Base-by-base conservation (phyloP, 2,113 vertebrate species). In the Gobio gobio region DNA sequence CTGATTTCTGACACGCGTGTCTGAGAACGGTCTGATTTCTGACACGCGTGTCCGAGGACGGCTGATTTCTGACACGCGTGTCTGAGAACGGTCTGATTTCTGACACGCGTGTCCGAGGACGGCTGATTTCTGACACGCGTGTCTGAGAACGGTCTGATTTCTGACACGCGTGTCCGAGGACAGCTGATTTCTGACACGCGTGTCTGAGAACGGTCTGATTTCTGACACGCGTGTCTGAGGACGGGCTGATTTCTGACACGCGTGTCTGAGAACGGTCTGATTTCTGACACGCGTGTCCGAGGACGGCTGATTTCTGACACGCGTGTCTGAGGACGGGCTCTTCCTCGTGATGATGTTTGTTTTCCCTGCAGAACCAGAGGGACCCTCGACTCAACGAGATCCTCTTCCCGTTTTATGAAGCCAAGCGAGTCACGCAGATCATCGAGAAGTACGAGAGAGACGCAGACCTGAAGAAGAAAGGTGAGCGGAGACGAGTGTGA, bases 301-400 rank as follows among this genome's bases (percentile, higher is more conserved):
- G n/a, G n/a, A 24, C 10, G 29, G 16, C 29, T 68, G 29, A 36
- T 22, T 10, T 22, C 10, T 70, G n/a, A n/a, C n/a, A 1, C 40
- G 9, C 14, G 16, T 76, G 29, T 24, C 36, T 84, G n/a, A 76
- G 56, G 29, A 66, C 4, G 33, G 22, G 22, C 36, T 82, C 80
- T 54, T 36, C 18, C 36, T 77, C 75, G 54, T 54, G 40, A 20
- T 51, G 18, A 54, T 70, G 33, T 86, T 47, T 83, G 70, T 72
- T n/a, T 72, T 33, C 33, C 6, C 47, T 92, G 89, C 89, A 99
- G 98, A 97, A 98, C 92, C 98, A 99, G 90, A 96, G 98, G 85
- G 98, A 99, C 88, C 98, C 98, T 77, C 95, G 98, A 78, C 93
- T 99, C 93, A 99, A 99, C 83, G 98, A 99, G 94, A 99, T 99